Percentiles rank a stretch among this genome's conserved stretches.
phyloP scores from a whole-genome alignment of 2,888 invertebrate genomes.

The Galerucella nymphaeae region DNA sequence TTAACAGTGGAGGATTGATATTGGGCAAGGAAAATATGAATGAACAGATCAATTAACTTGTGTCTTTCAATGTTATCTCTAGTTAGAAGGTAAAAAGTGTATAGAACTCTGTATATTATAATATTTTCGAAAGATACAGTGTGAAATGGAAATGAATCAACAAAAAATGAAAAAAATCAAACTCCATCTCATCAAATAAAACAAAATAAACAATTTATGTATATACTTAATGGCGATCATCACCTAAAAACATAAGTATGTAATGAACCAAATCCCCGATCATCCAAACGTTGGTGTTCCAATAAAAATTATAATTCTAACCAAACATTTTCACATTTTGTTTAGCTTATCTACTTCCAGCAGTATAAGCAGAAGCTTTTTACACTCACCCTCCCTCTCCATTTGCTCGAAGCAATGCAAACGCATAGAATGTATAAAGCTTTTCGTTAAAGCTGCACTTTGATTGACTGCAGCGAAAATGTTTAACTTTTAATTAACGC shows the following conservation, averaged over 20 bases:
- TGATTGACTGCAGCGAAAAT: conserved; percentile 29
- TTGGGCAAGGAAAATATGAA: too few species aligned
- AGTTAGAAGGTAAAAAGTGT: too few species aligned
- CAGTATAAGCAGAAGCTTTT: conserved; percentile 9
- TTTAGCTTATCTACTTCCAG: not conserved
- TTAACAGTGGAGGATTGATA: too few species aligned
- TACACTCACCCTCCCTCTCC: not conserved
- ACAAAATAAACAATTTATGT: too few species aligned
- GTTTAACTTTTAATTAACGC: conserved; percentile 37
- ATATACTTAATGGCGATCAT: not conserved
- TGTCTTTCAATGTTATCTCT: too few species aligned
- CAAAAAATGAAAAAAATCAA: too few species aligned
- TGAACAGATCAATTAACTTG: too few species aligned
- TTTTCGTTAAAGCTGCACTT: conserved; percentile 32
- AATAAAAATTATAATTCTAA: conserved; percentile 17
- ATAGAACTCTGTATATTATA: too few species aligned
- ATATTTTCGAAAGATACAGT: too few species aligned
- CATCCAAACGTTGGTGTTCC: not conserved
- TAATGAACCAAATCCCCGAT: not conserved
- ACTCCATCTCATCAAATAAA: too few species aligned
- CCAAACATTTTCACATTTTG: not conserved
- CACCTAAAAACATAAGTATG: not conserved
- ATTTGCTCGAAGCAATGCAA: conserved; percentile 16
- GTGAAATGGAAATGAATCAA: too few species aligned
- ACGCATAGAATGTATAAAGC: conserved; percentile 9